These are phyloP conservation scores for Oreochromis grahami DNA, from an alignment of 2,797 vertebrate species.

Conservation along the genomic window DNA sequence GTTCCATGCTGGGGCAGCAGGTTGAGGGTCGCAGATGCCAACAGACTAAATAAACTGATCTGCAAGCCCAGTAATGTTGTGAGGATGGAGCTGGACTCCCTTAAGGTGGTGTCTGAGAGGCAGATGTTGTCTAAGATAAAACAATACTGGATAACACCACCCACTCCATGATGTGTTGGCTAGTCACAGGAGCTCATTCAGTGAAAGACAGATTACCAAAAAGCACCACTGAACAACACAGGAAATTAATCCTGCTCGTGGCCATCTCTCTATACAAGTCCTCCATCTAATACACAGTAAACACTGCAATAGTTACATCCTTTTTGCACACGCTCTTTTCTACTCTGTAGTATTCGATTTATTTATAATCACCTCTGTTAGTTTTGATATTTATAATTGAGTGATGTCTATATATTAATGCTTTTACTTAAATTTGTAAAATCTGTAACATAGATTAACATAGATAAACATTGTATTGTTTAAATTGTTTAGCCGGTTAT, in stretches of 20 bases:
- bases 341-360: neutral
- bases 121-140: too few species aligned
- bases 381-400: neutral
- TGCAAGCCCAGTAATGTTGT: too few species aligned
- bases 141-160: neutral
- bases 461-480: too few species aligned
- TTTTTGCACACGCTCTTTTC: neutral
- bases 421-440: neutral
- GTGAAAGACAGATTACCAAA: neutral
- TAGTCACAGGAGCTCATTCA: neutral
- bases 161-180: accelerated
- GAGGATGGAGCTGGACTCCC: too few species aligned
- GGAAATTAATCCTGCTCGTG: accelerated
- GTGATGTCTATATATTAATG: neutral
- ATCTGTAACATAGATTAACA: neutral
- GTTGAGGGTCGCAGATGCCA: too few species aligned
- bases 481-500: too few species aligned
- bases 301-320: neutral
- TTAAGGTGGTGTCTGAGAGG: too few species aligned
- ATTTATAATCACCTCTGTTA: neutral
- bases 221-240: neutral
- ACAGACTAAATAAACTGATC: too few species aligned
- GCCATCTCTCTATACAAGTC: neutral
- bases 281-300: neutral
- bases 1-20: too few species aligned